phyloP scores from a whole-genome alignment of 2,797 vertebrate species.

The Bovichtus variegatus region DNA sequence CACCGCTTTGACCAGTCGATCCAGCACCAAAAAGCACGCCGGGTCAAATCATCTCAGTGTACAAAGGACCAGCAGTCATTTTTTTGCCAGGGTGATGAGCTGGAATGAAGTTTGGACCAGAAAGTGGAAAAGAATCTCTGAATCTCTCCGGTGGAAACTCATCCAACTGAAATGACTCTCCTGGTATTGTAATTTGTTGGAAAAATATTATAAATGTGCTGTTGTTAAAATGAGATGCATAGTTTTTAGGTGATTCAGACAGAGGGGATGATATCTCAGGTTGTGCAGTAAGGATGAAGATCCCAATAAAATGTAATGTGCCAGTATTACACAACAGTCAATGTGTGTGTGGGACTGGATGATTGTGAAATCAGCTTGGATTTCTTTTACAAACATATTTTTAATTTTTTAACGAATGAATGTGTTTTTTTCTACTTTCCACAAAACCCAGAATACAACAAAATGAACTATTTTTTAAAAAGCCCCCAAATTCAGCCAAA shows the following conservation, averaged over 20 bases:
- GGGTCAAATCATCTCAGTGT: slow-evolving; percentile 46
- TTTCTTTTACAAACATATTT: background rate
- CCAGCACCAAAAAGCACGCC: slow-evolving; percentile 54
- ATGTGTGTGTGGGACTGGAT: background rate
- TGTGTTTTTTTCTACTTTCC: background rate
- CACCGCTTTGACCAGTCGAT: slow-evolving; percentile 63
- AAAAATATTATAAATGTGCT: slow-evolving; percentile 59
- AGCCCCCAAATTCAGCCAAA: background rate
- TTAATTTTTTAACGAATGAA: background rate
- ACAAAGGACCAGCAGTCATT: slow-evolving; percentile 37
- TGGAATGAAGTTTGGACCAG: slow-evolving; percentile 46
- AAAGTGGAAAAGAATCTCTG: slow-evolving; percentile 45
- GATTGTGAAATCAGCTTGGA: background rate
- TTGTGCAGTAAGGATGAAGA: background rate
- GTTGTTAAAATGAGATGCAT: slow-evolving; percentile 28
- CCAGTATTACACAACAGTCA: background rate
- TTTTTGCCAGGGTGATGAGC: slow-evolving; percentile 34
- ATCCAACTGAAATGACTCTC: slow-evolving; percentile 51
- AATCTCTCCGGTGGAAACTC: slow-evolving; percentile 29
- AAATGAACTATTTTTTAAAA: background rate
- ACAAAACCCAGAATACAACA: background rate
- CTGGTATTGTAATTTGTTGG: slow-evolving; percentile 41
- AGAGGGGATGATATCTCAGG: slow-evolving; percentile 12
- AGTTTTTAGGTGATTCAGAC: slow-evolving; percentile 24
- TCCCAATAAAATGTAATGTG: background rate